Base-by-base conservation (phyloP, 2,113 vertebrate genomes). In the Pongo abelii region DNA sequence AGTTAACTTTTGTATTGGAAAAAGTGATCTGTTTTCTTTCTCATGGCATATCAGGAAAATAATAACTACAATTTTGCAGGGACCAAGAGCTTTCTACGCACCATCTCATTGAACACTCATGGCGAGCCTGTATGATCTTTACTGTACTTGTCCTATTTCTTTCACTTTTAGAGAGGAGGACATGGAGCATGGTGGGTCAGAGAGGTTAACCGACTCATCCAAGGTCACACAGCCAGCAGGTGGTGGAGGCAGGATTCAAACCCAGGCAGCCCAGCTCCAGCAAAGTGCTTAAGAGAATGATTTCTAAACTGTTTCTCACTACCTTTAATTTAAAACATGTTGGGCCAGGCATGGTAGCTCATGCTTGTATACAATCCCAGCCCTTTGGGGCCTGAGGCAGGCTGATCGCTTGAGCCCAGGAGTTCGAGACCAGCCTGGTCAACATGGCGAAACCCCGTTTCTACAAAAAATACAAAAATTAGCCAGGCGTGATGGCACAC, bases 41-140 rank as follows among this genome's bases (percentile, higher is more conserved):
- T 78, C 69, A 55, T 70, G 75, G 3, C 12, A 22, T 20, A 0
- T 6, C 5, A 46, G 30, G 40, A 32, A 30, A 77, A 23, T 5
- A 50, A n/a, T 0, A 9, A 32, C 35, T 55, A n/a, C 40, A 10
- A 8, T 23, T 25, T 30, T 43, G 2, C 48, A 46, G 55, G 35
- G 6, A 40, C 20, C 48, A 55, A 64, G 35, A 12, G 27, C 20
- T 10, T 30, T 17, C 4, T 1, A 6, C 9, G 18, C 46, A 4
- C 27, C 80, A 50, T 72, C 67, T 77, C 27, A 3, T 0, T 0
- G 92, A 52, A 13, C 17, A 5, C 52, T 43, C 52, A 0, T 27
- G 46, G 17, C 1, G 3, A 52, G 6, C 59, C 69, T 43, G 0
- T 16, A 1, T 2, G 38, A 32, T 30, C 6, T 2, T 25, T 4